A percentile compares a stretch with the other conserved stretches of the same genome.
Evolutionary conservation across 2,797 vertebrate species (phyloP).

Genomic region (Neostethus bicornis): DNA sequence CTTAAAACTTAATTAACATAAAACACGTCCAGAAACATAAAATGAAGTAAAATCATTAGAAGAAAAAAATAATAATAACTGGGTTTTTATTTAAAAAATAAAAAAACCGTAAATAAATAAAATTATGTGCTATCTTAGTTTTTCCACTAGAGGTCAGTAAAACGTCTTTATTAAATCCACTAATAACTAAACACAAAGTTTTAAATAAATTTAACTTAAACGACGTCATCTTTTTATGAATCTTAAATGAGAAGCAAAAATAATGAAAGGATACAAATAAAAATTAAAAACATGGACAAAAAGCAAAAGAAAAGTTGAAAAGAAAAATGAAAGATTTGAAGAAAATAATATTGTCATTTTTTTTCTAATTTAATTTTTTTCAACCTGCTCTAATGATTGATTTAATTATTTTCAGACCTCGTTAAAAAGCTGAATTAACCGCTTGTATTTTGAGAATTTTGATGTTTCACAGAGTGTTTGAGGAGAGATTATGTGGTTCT

Average conservation of each 20-base stretch:
- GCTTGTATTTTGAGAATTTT: constrained; percentile 17
- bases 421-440: constrained; percentile 34
- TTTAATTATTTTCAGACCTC: constrained; percentile 34
- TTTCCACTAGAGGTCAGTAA: constrained; percentile 60
- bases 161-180: constrained; percentile 21
- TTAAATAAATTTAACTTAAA: background rate
- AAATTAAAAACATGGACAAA: background rate
- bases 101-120: too few relatives aligned
- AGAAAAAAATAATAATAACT: too few relatives aligned
- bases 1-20: too few relatives aligned
- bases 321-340: constrained; percentile 9
- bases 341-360: constrained; percentile 40
- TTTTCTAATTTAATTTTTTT: constrained; percentile 33
- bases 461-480: constrained; percentile 3
- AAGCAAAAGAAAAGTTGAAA: background rate
- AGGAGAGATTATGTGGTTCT: too few relatives aligned
- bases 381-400: constrained; percentile 16
- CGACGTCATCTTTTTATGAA: constrained; percentile 2
- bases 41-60: too few relatives aligned
- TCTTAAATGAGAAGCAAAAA: too few relatives aligned
- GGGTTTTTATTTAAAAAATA: too few relatives aligned
- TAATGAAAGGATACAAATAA: constrained; percentile 8
- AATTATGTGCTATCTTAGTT: too few relatives aligned
- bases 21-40: too few relatives aligned
- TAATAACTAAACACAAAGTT: background rate